Evolutionary conservation across 2,888 invertebrate genomes (phyloP), one percentile per base, ranked within the genome.

Genomic region (Drosophila infuscata): DNA sequence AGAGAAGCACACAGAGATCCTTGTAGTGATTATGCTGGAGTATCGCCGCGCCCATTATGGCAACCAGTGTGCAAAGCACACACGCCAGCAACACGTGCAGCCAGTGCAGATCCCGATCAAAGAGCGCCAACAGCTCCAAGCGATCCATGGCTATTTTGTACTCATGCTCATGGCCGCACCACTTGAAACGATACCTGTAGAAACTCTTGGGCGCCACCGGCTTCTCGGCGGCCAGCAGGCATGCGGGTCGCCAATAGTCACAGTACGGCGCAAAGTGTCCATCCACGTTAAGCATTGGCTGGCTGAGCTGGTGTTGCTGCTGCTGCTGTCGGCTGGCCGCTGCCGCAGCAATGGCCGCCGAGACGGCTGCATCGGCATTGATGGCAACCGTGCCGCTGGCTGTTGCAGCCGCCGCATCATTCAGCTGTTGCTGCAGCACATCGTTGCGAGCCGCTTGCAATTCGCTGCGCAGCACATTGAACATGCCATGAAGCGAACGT

Each of bases 1-100:
- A 98, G 91, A 98, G 94, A 92, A 99, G 97, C 20, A 99, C 97
- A 88, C 96, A 97, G 62, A 99, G 95, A 92, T 99, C 99, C 86
- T 96, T 96, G 94, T 98, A 99, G 92, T 98, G 97, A 57, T 96
- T 96, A 53, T 96, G 94, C 90, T 96, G 96, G 9, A 99, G 94
- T 36, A 99, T 95, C 73, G 96, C 94, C 0, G 98, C 96, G 2
- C 99, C 98, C 60, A 99, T 94, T 56, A 97, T 95, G 3, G 98
- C 96, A 2, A 99, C 99, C 79, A 96, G 92, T 38, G 97, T 95
- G 2, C 98, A 98, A 73, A 99, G 94, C 35, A 97, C 89, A 62
- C 98, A 96, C 20, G 98, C 97, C 59, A 98, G 93, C 41, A 97
- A 93, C 12, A 97, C 97, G 79, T 95, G 94, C 70, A 96, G 94